phyloP scores from a whole-genome alignment of 2,113 vertebrate genomes.

The Planiliza haematocheilus region DNA sequence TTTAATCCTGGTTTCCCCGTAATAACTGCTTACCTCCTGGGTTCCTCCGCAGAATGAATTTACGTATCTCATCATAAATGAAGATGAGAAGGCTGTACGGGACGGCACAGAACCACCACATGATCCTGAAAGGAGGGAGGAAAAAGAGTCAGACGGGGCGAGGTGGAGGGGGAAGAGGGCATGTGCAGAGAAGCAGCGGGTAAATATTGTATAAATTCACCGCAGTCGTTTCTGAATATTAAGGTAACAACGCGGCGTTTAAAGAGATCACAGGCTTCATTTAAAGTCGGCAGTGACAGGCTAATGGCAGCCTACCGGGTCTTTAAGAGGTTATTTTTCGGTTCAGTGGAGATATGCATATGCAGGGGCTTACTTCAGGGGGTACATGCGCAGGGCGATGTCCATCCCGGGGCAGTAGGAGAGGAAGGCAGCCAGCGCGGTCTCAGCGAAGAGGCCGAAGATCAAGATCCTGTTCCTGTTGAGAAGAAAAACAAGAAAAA shows the following conservation, averaged over 20 bases:
- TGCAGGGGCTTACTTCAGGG: conserved; percentile 79
- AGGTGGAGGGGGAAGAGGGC: too few relatives aligned
- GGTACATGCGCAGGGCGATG: conserved; percentile 85
- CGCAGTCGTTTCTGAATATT: conserved; percentile 57
- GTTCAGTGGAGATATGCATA: conserved; percentile 54
- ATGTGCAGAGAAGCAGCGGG: too few relatives aligned
- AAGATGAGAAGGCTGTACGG: conserved; percentile 87
- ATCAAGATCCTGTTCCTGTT: conserved; percentile 85
- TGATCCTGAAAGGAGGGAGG: conserved; percentile 61
- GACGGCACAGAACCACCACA: conserved; percentile 86
- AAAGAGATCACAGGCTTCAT: conserved; percentile 63
- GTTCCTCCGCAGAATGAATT: conserved; percentile 80
- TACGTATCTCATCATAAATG: conserved; percentile 86
- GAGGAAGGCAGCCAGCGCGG: conserved; percentile 84
- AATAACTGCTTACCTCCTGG: conserved; percentile 82
- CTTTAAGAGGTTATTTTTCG: conserved; percentile 65
- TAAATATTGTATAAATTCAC: conserved; percentile 57
- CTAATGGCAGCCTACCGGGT: conserved; percentile 60
- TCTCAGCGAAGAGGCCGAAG: conserved; percentile 86
- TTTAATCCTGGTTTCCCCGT: conserved; percentile 46
- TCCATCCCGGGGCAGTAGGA: conserved; percentile 88
- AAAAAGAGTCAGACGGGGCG: neutral
- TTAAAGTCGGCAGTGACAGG: conserved; percentile 53
- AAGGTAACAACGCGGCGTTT: conserved; percentile 55
- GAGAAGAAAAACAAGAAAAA: conserved; percentile 1